phyloP scores from a whole-genome alignment of 2,888 invertebrate genomes.

The Eugnorisma glareosa region DNA sequence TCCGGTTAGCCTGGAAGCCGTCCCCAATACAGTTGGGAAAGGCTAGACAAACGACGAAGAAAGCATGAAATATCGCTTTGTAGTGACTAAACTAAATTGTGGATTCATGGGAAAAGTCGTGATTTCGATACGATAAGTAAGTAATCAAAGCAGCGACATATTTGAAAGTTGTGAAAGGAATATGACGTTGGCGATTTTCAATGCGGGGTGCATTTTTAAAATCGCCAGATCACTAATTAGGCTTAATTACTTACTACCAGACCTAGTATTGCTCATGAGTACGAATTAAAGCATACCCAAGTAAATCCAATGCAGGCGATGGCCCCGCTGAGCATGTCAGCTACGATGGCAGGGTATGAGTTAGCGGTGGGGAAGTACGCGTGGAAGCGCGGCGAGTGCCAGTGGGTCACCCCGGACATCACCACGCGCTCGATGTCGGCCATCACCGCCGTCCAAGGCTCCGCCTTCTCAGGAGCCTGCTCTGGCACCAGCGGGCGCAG shows the following conservation, averaged over 20 bases:
- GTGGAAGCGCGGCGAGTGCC: constrained; percentile 98
- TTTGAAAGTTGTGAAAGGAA: background rate
- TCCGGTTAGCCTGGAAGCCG: background rate
- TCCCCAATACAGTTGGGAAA: background rate
- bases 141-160: background rate
- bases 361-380: constrained; percentile 98
- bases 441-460: constrained; percentile 97
- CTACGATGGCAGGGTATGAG: constrained; percentile 98
- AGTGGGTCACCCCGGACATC: constrained; percentile 99
- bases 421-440: constrained; percentile 98
- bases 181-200: background rate
- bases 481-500: constrained; percentile 96
- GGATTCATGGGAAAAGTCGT: background rate
- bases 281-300: constrained; percentile 92
- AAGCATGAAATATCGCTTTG: background rate
- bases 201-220: too few species aligned
- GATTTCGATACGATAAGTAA: background rate
- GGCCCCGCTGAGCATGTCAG: constrained; percentile 98
- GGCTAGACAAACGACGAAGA: background rate
- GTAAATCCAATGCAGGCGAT: constrained; percentile 99
- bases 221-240: too few species aligned
- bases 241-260: background rate
- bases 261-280: background rate
- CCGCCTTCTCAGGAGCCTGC: constrained; percentile 95
- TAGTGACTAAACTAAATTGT: background rate